phyloP scores from a whole-genome alignment of 64 coral and sea anemone species.

The Porites lutea region DNA sequence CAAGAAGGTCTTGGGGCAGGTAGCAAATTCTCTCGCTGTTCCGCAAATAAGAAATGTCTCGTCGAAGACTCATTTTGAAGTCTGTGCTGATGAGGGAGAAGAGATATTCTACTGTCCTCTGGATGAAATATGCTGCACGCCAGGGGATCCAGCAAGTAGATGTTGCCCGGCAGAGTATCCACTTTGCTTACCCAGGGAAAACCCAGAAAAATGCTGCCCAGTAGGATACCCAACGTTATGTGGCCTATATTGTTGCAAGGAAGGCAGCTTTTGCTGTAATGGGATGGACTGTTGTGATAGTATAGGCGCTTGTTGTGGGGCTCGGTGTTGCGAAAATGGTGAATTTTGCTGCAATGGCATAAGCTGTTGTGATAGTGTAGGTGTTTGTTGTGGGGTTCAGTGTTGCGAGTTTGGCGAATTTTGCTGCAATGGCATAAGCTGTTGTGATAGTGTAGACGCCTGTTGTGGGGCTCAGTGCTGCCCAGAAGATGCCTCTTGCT shows the following conservation, averaged over 20 bases:
- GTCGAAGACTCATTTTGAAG: neutral
- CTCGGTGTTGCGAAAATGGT: too few species aligned
- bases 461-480: too few species aligned
- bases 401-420: neutral
- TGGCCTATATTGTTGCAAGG: neutral
- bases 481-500: neutral
- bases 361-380: neutral
- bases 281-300: too few species aligned
- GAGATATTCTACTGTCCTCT: neutral
- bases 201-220: neutral
- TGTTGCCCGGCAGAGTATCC: conserved; percentile 1
- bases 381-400: too few species aligned
- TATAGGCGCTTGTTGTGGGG: too few species aligned
- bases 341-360: too few species aligned
- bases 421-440: neutral
- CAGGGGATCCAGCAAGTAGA: neutral
- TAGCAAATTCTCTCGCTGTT: neutral
- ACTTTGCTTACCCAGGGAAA: neutral
- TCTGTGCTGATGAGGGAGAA: neutral
- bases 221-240: neutral
- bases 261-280: neutral
- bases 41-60: too few species aligned
- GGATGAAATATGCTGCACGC: neutral
- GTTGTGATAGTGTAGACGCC: too few species aligned
- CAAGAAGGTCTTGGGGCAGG: neutral